Base-by-base conservation (phyloP, 2,113 vertebrate genomes). In the Semicossyphus pulcher region DNA sequence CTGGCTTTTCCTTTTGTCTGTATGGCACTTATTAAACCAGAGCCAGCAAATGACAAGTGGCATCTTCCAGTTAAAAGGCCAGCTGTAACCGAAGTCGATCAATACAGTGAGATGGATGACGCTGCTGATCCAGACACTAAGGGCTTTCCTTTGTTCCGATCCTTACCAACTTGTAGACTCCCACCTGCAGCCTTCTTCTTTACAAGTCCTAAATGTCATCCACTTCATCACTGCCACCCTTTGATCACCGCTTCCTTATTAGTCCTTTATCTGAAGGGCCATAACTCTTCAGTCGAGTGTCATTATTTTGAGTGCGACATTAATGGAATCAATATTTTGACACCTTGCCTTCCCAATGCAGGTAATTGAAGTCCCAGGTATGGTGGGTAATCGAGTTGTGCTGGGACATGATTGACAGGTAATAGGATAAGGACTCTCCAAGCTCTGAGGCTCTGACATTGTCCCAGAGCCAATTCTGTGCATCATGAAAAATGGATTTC, bases 241-340 rank as follows among this genome's bases (percentile, higher is more conserved):
- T 82, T 86, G 83, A 90, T 84, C 86, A 86, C 81, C 76, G 68
- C 88, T 77, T 81, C 62, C 85, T 80, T 82, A 72, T 82, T 84
- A 86, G 67, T 78, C 82, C 57, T 87, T 84, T 78, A 87, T 81
- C 78, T 4, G 3, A 37, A 66, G 66, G 70, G 81, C 76, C 76
- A 82, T 86, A 82, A 81, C 78, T 87, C 78, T 64, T 83, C 76
- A 76, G 75, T 26, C 3, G 18, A 49, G 78, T 81, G 86, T 86
- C 87, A 88, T 88, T 85, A 88, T 89, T 86, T 81, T 81, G 84
- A 88, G 84, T 82, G 81, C 12, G 67, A 70, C 88, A 88, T 89
- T 86, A 92, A 89, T 78, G 57, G 72, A 90, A 88, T 92, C 90
- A 87, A 90, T 91, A 84, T 86, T 89, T 88, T 91, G 89, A 90